Conservation (phyloP, 2,797 vertebrate species). For the Mormyrops boulengeri region DNA sequence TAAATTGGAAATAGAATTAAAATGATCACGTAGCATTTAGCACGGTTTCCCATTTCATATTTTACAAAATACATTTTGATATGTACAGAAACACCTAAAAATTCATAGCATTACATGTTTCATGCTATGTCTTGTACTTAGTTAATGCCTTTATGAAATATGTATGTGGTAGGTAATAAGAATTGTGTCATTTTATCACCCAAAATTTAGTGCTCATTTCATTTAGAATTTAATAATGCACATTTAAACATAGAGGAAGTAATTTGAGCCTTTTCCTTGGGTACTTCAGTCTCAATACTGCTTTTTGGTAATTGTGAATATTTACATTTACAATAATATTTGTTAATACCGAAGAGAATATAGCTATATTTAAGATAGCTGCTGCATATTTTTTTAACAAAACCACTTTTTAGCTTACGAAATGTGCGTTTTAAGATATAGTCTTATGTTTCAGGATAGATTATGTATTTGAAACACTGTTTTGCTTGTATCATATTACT, state of each 20-base stretch:
- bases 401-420: not conserved
- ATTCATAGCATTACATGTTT: not conserved
- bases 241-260: not conserved
- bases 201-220: not conserved
- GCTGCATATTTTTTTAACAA: constrained; percentile 9
- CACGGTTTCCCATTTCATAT: not conserved
- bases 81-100: not conserved
- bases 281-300: not conserved
- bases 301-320: constrained; percentile 8
- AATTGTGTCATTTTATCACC: not conserved
- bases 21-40: not conserved
- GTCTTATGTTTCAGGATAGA: constrained; percentile 1
- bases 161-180: not conserved
- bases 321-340: constrained; percentile 8
- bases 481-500: constrained; percentile 3
- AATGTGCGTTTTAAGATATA: constrained; percentile 6
- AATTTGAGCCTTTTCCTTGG: not conserved
- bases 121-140: constrained; percentile 1
- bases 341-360: not conserved
- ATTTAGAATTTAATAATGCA: constrained; percentile 1
- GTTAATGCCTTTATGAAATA: not conserved
- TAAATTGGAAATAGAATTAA: not conserved
- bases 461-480: constrained; percentile 3
- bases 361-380: constrained; percentile 16
- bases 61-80: not conserved